Evolutionary conservation across 2,797 vertebrate genomes (phyloP).

Genomic region (Salmo trutta): DNA sequence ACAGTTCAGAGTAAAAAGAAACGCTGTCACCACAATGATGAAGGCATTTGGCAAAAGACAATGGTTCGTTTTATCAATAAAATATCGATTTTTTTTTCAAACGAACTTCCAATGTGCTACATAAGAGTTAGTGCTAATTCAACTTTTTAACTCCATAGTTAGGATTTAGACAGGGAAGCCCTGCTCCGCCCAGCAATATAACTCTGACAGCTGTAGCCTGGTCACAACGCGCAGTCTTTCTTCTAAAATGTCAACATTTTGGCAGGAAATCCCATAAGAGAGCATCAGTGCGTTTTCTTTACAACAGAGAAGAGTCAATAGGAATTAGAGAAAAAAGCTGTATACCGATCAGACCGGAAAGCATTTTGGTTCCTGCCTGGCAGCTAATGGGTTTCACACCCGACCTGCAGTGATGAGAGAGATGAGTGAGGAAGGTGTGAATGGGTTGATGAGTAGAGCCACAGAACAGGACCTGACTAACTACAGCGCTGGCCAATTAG

Average conservation of each 20-base stretch:
- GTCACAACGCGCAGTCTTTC: too few species aligned
- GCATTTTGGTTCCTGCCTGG: slow-evolving; percentile 62
- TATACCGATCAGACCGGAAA: slow-evolving; percentile 36
- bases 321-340: not conserved
- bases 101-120: slow-evolving; percentile 27
- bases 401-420: slow-evolving; percentile 59
- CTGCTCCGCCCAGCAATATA: too few species aligned
- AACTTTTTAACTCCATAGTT: too few species aligned
- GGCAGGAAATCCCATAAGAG: too few species aligned
- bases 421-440: slow-evolving; percentile 67
- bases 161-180: too few species aligned
- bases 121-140: too few species aligned
- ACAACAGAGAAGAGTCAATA: not conserved
- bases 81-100: not conserved
- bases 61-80: not conserved
- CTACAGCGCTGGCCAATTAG: slow-evolving; percentile 62
- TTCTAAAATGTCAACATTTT: too few species aligned
- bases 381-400: slow-evolving; percentile 74
- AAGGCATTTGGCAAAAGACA: not conserved
- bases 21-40: not conserved
- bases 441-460: slow-evolving; percentile 63
- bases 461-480: slow-evolving; percentile 55
- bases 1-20: not conserved
- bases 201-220: too few species aligned
- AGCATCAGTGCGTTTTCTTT: too few species aligned